phyloP scores from a whole-genome alignment of 2,888 invertebrate species.

The Pediacus dermestoides region DNA sequence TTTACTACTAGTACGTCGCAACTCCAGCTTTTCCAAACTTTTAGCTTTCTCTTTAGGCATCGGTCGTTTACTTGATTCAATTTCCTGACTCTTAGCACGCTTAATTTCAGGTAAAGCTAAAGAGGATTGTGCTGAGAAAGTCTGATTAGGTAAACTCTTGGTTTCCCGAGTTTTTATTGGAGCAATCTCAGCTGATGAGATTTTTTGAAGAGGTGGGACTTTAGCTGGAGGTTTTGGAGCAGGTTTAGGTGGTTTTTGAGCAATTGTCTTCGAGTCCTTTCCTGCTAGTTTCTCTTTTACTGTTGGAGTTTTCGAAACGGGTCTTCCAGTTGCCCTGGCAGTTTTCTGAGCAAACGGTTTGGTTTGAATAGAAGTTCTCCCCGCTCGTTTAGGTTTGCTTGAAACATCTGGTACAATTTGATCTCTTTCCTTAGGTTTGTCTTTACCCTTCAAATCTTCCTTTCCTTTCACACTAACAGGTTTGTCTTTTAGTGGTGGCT shows the following conservation, averaged over 20 bases:
- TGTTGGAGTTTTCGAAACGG: constrained; percentile 20
- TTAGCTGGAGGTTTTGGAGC: constrained; percentile 26
- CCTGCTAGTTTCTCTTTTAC: constrained; percentile 19
- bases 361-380: constrained; percentile 27
- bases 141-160: constrained; percentile 48
- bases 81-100: constrained; percentile 60
- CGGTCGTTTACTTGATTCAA: constrained; percentile 52
- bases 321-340: constrained; percentile 19
- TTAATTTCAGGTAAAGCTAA: constrained; percentile 49
- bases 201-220: constrained; percentile 25
- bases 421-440: constrained; percentile 44
- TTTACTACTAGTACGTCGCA: constrained; percentile 56
- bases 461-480: constrained; percentile 19
- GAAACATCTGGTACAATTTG: constrained; percentile 49
- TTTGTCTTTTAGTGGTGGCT: constrained; percentile 16
- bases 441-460: constrained; percentile 20
- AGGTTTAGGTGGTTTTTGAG: constrained; percentile 34
- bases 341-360: constrained; percentile 21
- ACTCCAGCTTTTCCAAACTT: constrained; percentile 64
- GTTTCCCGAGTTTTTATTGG: constrained; percentile 17
- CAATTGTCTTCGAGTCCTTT: constrained; percentile 20
- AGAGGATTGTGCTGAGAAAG: constrained; percentile 36
- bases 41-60: constrained; percentile 64
- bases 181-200: constrained; percentile 26
- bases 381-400: constrained; percentile 33